These are phyloP conservation scores for Sinelater perroti DNA, from an alignment of 2,888 invertebrate species.

Conservation along the genomic window DNA sequence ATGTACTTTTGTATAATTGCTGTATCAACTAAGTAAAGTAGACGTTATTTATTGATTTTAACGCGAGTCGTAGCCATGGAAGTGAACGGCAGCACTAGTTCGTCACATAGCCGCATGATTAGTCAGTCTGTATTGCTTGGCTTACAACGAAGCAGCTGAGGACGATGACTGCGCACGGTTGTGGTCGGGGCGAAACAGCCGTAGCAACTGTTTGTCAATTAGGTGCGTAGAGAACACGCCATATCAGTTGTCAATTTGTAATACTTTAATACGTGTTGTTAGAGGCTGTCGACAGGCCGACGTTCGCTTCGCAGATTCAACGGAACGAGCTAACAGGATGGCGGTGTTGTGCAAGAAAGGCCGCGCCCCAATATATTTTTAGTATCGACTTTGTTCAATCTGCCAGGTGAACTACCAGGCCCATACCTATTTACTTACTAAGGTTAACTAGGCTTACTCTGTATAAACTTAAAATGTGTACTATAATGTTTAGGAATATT, in stretches of 20 bases:
- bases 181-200: constrained; percentile 50
- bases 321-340: neutral
- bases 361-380: constrained; percentile 12
- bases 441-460: constrained; percentile 24
- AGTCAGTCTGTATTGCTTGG: constrained; percentile 54
- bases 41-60: constrained; percentile 35
- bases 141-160: constrained; percentile 50
- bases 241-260: constrained; percentile 59
- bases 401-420: constrained; percentile 21
- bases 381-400: constrained; percentile 10
- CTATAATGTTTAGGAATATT: constrained; percentile 42
- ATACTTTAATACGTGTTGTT: constrained; percentile 53
- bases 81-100: constrained; percentile 50
- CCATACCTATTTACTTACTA: constrained; percentile 24
- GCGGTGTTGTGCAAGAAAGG: neutral
- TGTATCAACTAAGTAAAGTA: constrained; percentile 32
- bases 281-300: constrained; percentile 58
- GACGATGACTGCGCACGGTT: constrained; percentile 50
- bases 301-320: constrained; percentile 28
- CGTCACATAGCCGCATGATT: constrained; percentile 46
- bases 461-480: constrained; percentile 40
- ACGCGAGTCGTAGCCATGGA: constrained; percentile 19
- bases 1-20: constrained; percentile 33
- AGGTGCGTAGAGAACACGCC: constrained; percentile 58
- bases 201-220: constrained; percentile 59